A percentile compares a stretch with the other conserved stretches of the same genome.
Conservation (phyloP, 92 coral and sea anemone species). For the Paragorgia papillata region DNA sequence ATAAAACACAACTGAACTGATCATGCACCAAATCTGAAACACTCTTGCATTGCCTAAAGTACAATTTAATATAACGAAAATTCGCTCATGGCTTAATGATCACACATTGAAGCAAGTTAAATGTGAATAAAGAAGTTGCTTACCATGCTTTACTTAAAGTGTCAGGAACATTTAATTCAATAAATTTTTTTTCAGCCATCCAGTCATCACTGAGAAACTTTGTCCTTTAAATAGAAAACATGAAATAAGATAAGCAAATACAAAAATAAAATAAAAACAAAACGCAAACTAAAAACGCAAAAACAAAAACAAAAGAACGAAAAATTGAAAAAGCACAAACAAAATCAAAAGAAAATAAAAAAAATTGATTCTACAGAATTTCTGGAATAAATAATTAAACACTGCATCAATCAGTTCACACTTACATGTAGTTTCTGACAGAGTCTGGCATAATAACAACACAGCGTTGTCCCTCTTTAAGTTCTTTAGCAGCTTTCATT, state of each 20-base stretch:
- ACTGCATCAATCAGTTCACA: too few relatives aligned
- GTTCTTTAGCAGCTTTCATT: constrained; percentile 78
- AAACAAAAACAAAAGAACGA: too few relatives aligned
- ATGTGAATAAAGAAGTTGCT: neutral
- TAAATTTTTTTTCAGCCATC: constrained; percentile 88
- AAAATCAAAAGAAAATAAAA: too few relatives aligned
- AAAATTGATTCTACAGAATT: too few relatives aligned
- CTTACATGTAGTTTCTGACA: constrained; percentile 98
- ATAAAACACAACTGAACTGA: too few relatives aligned
- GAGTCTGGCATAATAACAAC: constrained; percentile 94
- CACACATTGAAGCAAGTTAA: neutral
- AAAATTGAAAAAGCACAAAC: too few relatives aligned
- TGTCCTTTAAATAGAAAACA: constrained; percentile 60
- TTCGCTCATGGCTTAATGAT: too few relatives aligned
- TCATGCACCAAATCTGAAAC: too few relatives aligned
- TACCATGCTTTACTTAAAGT: constrained; percentile 70
- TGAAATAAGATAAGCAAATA: neutral
- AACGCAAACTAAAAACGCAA: too few relatives aligned
- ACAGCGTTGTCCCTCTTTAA: constrained; percentile 91
- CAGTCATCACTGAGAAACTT: constrained; percentile 97
- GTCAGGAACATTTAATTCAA: constrained; percentile 72
- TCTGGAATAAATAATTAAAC: too few relatives aligned
- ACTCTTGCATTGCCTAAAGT: too few relatives aligned
- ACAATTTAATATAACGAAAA: too few relatives aligned
- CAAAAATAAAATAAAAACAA: neutral